Conservation (phyloP, 2,888 invertebrate species). For the Trimorus sp. region DNA sequence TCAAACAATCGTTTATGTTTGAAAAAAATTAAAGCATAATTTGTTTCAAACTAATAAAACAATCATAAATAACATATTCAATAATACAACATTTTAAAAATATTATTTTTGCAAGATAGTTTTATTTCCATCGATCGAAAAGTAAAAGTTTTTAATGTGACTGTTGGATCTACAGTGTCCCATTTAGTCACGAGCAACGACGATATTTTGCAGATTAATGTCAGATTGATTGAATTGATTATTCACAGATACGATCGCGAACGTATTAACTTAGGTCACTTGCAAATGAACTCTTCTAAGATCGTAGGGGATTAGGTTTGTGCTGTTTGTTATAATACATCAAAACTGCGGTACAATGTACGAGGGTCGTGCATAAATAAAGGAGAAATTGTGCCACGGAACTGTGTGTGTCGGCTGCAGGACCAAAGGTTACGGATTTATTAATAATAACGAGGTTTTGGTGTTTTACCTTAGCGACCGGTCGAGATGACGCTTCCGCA, state of each 20-base stretch:
- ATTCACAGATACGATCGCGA: conserved; percentile 34
- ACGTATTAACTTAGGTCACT: conserved; percentile 34
- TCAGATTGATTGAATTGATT: conserved; percentile 49
- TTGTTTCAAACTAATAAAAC: too few species aligned
- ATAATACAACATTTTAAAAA: too few species aligned
- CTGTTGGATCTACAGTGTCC: neutral
- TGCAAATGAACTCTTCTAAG: conserved; percentile 28
- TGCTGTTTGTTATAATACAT: conserved; percentile 37
- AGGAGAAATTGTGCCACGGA: conserved; percentile 20
- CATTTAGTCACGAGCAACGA: conserved; percentile 20
- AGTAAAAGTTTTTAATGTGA: neutral
- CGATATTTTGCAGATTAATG: conserved; percentile 41
- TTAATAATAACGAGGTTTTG: conserved; percentile 18
- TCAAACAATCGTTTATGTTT: too few species aligned
- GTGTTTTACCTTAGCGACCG: conserved; percentile 30
- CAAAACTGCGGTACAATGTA: conserved; percentile 11
- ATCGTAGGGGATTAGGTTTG: conserved; percentile 33
- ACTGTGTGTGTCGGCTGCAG: conserved; percentile 2
- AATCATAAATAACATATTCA: too few species aligned
- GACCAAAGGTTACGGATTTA: conserved; percentile 36
- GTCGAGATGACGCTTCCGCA: conserved; percentile 4
- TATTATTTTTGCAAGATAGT: too few species aligned
- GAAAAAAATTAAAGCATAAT: too few species aligned
- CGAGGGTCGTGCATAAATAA: conserved; percentile 14
- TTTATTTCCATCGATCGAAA: too few species aligned